A percentile compares a stretch with the other conserved stretches of the same genome.
phyloP scores from a whole-genome alignment of 1,140 invertebrate species.

The Kradibia gibbosae region DNA sequence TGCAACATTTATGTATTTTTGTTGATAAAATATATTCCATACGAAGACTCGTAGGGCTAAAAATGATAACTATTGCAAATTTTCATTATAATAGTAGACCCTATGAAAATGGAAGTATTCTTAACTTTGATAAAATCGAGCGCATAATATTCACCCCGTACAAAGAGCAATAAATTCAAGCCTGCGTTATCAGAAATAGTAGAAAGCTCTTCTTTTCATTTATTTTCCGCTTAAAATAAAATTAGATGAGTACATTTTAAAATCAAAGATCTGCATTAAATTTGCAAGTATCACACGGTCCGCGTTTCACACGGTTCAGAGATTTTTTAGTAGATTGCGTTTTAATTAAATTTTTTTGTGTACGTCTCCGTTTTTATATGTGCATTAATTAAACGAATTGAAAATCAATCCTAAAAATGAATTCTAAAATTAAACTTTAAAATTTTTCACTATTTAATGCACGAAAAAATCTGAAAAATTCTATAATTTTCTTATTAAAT shows the following conservation, averaged over 20 bases:
- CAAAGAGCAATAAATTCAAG: not conserved
- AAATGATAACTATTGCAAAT: not conserved
- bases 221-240: not conserved
- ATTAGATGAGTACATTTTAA: not conserved
- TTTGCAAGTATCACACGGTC: too few relatives aligned
- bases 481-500: too few relatives aligned
- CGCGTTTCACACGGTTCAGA: not conserved
- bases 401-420: not conserved
- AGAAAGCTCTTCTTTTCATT: not conserved
- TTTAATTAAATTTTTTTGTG: constrained; percentile 28
- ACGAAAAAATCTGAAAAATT: too few relatives aligned
- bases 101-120: not conserved
- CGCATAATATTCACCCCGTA: not conserved
- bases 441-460: too few relatives aligned
- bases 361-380: not conserved
- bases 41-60: not conserved
- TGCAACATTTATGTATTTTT: constrained; percentile 14
- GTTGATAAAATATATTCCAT: too few relatives aligned
- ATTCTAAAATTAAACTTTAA: too few relatives aligned
- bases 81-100: not conserved
- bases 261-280: not conserved
- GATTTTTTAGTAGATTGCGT: constrained; percentile 29
- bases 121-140: not conserved
- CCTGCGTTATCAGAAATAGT: too few relatives aligned
- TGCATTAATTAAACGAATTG: not conserved